A percentile compares a stretch with the other conserved stretches of the same genome.
Evolutionary conservation across 2,888 invertebrate species (phyloP).

Genomic region (Lydus trimaculatus): DNA sequence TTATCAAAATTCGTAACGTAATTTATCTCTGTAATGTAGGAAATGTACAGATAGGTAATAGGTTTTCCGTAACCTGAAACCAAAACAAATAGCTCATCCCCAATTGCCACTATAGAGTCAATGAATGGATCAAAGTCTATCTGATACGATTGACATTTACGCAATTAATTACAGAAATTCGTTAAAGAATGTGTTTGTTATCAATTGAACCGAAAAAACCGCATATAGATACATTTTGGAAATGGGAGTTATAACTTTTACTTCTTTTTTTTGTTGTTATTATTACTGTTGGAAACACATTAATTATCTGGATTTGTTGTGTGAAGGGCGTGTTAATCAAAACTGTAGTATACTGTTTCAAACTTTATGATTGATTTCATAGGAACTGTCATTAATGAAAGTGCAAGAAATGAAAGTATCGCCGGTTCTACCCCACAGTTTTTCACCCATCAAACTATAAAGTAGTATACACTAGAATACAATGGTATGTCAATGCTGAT

Average conservation of each 20-base stretch:
- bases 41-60: not conserved
- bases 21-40: not conserved
- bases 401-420: not conserved
- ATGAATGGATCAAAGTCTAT: not conserved
- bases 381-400: not conserved
- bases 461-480: not conserved
- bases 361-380: not conserved
- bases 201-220: not conserved
- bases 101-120: constrained; percentile 9
- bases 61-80: not conserved
- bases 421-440: no score
- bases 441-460: not conserved
- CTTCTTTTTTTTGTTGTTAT: no score
- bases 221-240: not conserved
- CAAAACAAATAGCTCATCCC: not conserved
- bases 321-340: not conserved
- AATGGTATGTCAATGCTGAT: not conserved
- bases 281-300: not conserved
- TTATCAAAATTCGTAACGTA: not conserved
- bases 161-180: constrained; percentile 31
- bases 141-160: constrained; percentile 24
- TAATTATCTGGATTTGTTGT: not conserved
- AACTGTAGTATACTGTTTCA: not conserved
- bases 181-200: constrained; percentile 25
- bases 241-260: no score